Evolutionary conservation across 2,888 invertebrate genomes (phyloP), one percentile per base, ranked within the genome.

Genomic region (Pseudococcus viburni): DNA sequence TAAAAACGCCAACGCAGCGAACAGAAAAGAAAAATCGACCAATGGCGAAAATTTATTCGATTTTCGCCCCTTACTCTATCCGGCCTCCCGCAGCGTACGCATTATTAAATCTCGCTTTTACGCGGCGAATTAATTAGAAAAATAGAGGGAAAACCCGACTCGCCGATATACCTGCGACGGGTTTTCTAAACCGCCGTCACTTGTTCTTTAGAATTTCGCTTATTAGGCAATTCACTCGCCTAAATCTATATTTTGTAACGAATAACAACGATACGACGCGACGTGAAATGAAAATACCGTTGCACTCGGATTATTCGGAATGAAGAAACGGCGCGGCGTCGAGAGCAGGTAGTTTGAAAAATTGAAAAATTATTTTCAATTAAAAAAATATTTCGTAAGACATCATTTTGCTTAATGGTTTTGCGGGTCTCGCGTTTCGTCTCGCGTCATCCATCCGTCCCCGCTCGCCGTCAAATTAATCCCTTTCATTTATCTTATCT

Each of bases 401-500:
- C 68, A 73, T 73, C 12, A 73, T 73, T 73, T 73, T 33, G 33
- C 12, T 33, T 73, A 73, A 73, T 73, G 68, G 68, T 59, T 59
- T 59, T 59, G 59, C 59, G 59, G 59, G 59, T 59, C 59, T 59
- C 19, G 59, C 26, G 26, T 33, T 3, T 33, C 26, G 26, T 33
- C 26, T 33, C 55, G 46, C 59, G n/a, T 19, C 59, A 26, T 33
- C 68, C n/a, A 12, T 33, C 3, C 68, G 33, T 33, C 33, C 26
- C 68, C 33, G 26, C 64, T 73, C 68, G 68, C 15, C 68, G 68
- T 15, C 68, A 33, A 73, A 73, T 73, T 73, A 73, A 73, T 73
- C 68, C 68, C 68, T 73, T 73, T 73, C 68, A 73, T 73, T 73
- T 73, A 73, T 73, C 68, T 73, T 73, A 73, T 73, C 68, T 73